These are phyloP conservation scores for Silvanus unidentatus DNA, from an alignment of 2,888 invertebrate genomes.

Conservation along the genomic window DNA sequence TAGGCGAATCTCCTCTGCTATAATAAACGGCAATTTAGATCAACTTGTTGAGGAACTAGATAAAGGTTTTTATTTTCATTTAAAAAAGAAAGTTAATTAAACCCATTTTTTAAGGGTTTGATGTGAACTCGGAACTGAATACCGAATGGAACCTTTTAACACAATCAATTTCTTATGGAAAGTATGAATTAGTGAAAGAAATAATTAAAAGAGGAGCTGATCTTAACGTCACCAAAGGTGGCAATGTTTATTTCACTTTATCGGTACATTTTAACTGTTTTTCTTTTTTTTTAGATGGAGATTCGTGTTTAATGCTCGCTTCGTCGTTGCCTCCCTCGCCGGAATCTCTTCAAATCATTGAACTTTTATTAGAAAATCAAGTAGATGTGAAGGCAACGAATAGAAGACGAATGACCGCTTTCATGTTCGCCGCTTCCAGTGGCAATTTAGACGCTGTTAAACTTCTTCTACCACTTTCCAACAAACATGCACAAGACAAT, in stretches of 20 bases:
- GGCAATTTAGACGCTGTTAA: conserved; percentile 51
- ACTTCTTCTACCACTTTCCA: conserved; percentile 50
- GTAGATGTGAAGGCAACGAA: conserved; percentile 53
- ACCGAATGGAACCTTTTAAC: conserved; percentile 58
- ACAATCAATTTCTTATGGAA: conserved; percentile 55
- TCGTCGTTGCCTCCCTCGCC: conserved; percentile 50
- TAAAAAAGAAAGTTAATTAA: not conserved
- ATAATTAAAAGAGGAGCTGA: conserved; percentile 55
- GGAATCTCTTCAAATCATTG: conserved; percentile 19
- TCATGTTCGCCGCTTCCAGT: conserved; percentile 57
- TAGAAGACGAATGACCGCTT: conserved; percentile 55
- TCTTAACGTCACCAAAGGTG: conserved; percentile 44
- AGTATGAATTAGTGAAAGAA: conserved; percentile 49
- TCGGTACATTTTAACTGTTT: conserved; percentile 8
- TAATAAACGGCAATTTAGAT: conserved; percentile 20
- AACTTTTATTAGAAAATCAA: conserved; percentile 49
- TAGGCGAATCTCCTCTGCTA: conserved; percentile 18
- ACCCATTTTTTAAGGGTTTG: conserved; percentile 30
- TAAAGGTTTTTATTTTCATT: conserved; percentile 30
- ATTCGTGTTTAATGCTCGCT: conserved; percentile 58
- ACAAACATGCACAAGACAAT: conserved; percentile 55
- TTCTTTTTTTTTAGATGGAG: conserved; percentile 50
- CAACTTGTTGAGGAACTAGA: conserved; percentile 27
- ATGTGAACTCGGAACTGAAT: conserved; percentile 46
- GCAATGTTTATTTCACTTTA: not conserved